Conservation (phyloP, 1,140 invertebrate genomes). For the Drosophila aff. region DNA sequence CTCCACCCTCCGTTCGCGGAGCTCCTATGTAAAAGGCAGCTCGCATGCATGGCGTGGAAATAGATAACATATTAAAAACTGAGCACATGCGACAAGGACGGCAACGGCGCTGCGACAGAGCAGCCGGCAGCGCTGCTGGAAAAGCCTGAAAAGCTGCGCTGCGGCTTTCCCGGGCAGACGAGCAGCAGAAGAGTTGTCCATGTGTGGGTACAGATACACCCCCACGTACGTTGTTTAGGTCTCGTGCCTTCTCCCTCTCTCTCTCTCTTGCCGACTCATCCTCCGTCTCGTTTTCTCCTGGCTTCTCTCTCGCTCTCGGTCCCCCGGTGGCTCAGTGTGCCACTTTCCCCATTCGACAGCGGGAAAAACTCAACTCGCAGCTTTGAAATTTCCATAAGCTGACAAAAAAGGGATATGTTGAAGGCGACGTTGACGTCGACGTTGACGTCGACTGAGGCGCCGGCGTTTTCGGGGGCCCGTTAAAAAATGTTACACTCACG, state of each 20-base stretch:
- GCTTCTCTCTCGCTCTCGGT: slow-evolving; percentile 12
- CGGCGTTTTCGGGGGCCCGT: slow-evolving; percentile 51
- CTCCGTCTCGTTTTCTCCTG: slow-evolving; percentile 3
- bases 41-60: slow-evolving; percentile 72
- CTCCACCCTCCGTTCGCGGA: slow-evolving; percentile 8
- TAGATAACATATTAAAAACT: slow-evolving; percentile 83
- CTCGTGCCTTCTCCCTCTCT: slow-evolving; percentile 32
- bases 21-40: slow-evolving; percentile 71
- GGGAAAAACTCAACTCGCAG: slow-evolving; percentile 78
- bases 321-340: slow-evolving; percentile 18
- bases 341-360: slow-evolving; percentile 41
- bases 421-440: slow-evolving; percentile 32
- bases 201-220: slow-evolving; percentile 57
- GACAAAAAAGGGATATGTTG: slow-evolving; percentile 77
- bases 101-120: slow-evolving; percentile 37
- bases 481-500: slow-evolving; percentile 82
- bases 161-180: slow-evolving; percentile 53
- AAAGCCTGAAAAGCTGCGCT: slow-evolving; percentile 55
- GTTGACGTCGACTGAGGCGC: slow-evolving; percentile 15
- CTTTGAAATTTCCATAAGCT: slow-evolving; percentile 78
- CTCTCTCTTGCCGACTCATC: slow-evolving; percentile 6
- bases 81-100: slow-evolving; percentile 76
- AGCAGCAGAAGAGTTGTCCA: slow-evolving; percentile 78
- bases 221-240: slow-evolving; percentile 66
- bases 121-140: slow-evolving; percentile 48